Conservation (phyloP, 2,888 invertebrate species). For the Alsophila aescularia region DNA sequence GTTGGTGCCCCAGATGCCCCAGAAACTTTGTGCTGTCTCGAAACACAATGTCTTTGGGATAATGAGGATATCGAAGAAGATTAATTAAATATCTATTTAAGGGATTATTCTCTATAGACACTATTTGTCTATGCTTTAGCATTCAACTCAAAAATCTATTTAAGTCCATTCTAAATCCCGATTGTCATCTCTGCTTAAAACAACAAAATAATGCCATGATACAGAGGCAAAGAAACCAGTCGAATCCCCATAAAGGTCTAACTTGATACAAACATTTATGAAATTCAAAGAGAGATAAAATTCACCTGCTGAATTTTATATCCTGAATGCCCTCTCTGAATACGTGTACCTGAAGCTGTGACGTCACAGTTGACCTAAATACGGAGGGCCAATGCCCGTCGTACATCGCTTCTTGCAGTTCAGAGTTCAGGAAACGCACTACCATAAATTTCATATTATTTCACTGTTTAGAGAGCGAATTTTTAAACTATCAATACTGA, state of each 20-base stretch:
- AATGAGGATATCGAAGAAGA: not conserved
- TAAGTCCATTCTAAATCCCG: too few relatives aligned
- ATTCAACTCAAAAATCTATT: too few relatives aligned
- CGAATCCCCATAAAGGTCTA: too few relatives aligned
- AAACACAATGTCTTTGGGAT: not conserved
- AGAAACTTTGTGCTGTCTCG: not conserved
- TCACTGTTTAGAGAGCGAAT: not conserved
- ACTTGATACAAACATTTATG: not conserved
- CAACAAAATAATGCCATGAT: too few relatives aligned
- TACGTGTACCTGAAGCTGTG: conserved; percentile 34
- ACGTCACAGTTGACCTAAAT: conserved; percentile 53
- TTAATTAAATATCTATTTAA: not conserved
- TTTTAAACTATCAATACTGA: too few relatives aligned
- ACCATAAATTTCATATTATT: conserved; percentile 11
- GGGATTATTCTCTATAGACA: too few relatives aligned
- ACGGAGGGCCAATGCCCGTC: conserved; percentile 43
- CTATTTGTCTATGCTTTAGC: too few relatives aligned
- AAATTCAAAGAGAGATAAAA: not conserved
- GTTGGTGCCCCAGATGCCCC: not conserved
- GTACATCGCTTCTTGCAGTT: conserved; percentile 41
- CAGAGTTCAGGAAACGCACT: conserved; percentile 37
- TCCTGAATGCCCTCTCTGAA: conserved; percentile 1
- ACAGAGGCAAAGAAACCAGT: too few relatives aligned
- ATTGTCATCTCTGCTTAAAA: too few relatives aligned
- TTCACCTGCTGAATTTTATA: not conserved